Base-by-base conservation (phyloP, 2,888 invertebrate species). In the Tiliacea citrago region DNA sequence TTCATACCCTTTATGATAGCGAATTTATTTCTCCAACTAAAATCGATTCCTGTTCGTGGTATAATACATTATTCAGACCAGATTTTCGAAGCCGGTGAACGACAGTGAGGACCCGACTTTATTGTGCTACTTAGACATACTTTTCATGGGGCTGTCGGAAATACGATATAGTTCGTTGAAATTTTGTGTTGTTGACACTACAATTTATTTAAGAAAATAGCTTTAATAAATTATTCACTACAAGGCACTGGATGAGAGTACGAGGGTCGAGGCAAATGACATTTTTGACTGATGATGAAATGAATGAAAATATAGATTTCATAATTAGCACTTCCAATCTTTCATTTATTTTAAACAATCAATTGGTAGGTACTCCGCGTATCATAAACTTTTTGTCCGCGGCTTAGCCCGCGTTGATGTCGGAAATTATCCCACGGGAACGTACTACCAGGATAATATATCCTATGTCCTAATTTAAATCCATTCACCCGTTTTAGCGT, bases 31-130 rank as follows among this genome's bases (percentile, higher is more conserved):
- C 82, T 73, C 67, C 61, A 57, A 81, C 70, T 70, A 84, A 73
- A 80, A 82, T 82, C 81, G 81, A 82, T 83, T n/a, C n/a, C n/a
- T 53, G 18, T 80, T 76, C 72, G 67, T 58, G 75, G 75, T 73
- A 61, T 82, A 73, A 81, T 84, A 82, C 81, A 82, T 84, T 84
- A 82, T 82, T 82, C 84, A 82, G 68, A 24, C 75, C 29, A 69
- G 75, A 82, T 84, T 83, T 84, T 80, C 75, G 72, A 75, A 75
- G 72, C 58, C 72, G 39, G 29, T 55, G 81, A 69, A 53, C 75
- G 80, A 57, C 68, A 76, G 69, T 60, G 66, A 74, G 24, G 60
- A 73, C 55, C 49, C 60, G 47, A n/a, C 67, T 63, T 78, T 73
- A 73, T 73, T 68, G 55, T 70, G 49, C 62, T 78, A 53, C 55